Base-by-base conservation (phyloP, 2,113 vertebrate species). In the Malurus elegans region DNA sequence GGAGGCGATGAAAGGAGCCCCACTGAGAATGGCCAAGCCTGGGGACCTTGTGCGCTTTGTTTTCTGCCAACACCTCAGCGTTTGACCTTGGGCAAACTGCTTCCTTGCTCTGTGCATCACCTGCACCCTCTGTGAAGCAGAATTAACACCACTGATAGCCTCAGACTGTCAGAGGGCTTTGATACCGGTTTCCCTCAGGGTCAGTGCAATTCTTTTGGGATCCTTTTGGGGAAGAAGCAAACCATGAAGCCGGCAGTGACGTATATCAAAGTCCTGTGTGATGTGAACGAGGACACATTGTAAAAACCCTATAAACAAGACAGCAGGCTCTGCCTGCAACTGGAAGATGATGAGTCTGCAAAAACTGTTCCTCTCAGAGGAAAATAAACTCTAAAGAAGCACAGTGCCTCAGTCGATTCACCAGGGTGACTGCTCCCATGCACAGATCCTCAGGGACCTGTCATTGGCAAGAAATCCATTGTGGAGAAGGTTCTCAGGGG, bases 151-250 rank as follows among this genome's bases (percentile, higher is more conserved):
- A 15, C 51, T 31, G 7, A 29, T 84, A 78, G 26, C 56, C 60
- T 74, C 58, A 86, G 29, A 71, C 32, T 34, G 11, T 38, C 38
- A 38, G 71, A 57, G 50, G 45, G 44, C 53, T 90, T 53, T 79
- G 74, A 75, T 26, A 40, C 40, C 16, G 1, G 11, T 83, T 76
- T 90, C 34, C 56, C 36, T 44, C 42, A 62, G 26, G 73, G 48
- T 62, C 56, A 28, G 34, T 62, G 86, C 91, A 92, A 44, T 57
- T 80, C 92, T 83, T 94, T 93, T 93, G 95, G 89, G 96, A 97
- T 96, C 96, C 95, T 96, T 91, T 79, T 70, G 65, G 53, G 82
- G 79, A 71, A 70, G 91, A 97, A 92, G 75, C 32, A 74, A 83
- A 66, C 42, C 0, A 0, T 86, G 72, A 90, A 80, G 86, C 47